Base-by-base conservation (phyloP, 64 coral and sea anemone genomes). In the Cladopsammia gracilis region DNA sequence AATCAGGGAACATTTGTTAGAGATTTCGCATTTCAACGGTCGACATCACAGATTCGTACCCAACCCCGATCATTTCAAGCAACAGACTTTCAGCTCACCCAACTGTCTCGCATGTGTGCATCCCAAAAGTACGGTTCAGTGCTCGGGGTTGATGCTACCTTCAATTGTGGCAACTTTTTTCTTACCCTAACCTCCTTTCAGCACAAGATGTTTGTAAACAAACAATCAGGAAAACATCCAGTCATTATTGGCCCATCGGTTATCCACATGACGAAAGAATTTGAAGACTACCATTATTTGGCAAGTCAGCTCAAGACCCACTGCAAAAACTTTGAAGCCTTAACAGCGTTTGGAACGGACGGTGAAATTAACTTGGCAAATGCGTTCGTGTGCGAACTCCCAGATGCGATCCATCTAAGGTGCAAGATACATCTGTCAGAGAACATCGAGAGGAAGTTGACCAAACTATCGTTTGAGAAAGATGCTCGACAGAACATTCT, bases 101-200 rank as follows among this genome's bases (percentile, higher is more conserved):
- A 89, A 22, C 47, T 89, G 24, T 43, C 64, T 15, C 66, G 68
- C 13, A 88, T 94, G 25, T 89, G 92, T 68, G 51, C 83, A 50
- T 73, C 88, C 58, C 72, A 51, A 24, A 51, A 22, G 34, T 47
- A 64, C 12, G 71, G 56, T 60, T 87, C 54, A 48, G 52, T 88
- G 19, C 65, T 88, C n/a, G 84, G 77, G 12, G 73, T 89, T 52
- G 83, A 93, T 88, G 43, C 84, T 11, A 93, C 85, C 20, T 93
- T 79, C 42, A 93, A 93, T 44, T 56, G 82, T 61, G 86, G 77
- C 16, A 71, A 94, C 19, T 34, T 34, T 34, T 34, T 34, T 34
- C 34, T 34, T 34, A 34, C 34, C 34, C 34, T 34, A 1, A 34
- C 65, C 13, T 81, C 75, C 18, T 94, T 85, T 58, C 4, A 76